phyloP scores from a whole-genome alignment of 2,797 vertebrate species.

The Trachurus trachurus region DNA sequence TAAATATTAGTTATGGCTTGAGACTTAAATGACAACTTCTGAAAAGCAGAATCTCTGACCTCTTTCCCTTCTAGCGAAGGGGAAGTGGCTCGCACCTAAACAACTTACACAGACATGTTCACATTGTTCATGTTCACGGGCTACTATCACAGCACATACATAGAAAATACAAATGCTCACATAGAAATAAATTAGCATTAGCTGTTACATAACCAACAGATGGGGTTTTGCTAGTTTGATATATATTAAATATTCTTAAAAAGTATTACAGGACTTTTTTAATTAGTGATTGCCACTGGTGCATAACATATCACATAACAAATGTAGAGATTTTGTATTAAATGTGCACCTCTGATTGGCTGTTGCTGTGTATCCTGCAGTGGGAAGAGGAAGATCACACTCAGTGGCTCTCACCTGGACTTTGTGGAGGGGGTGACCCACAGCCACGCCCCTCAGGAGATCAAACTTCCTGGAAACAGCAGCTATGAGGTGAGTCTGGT shows the following conservation, averaged over 20 bases:
- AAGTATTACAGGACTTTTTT: no score
- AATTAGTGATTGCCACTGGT: no score
- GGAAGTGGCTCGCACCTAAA: neutral
- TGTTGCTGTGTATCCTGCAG: constrained; percentile 73
- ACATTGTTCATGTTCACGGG: no score
- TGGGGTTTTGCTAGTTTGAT: no score
- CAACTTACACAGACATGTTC: no score
- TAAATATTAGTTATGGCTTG: neutral
- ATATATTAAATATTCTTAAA: no score
- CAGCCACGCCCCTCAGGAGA: neutral
- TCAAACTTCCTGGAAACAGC: neutral
- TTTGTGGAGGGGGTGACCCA: constrained; percentile 86
- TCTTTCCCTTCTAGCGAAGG: constrained; percentile 50
- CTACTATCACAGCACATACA: neutral
- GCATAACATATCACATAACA: no score
- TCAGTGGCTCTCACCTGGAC: constrained; percentile 87
- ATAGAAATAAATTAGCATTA: no score
- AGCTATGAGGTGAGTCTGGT: constrained; percentile 39
- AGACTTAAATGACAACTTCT: constrained; percentile 33
- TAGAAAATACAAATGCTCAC: neutral
- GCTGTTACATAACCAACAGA: no score
- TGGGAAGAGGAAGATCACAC: constrained; percentile 88
- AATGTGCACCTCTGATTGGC: constrained; percentile 5
- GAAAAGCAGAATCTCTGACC: neutral
- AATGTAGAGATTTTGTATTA: neutral